Base-by-base conservation (phyloP, 2,113 vertebrate genomes). In the Cepphus grylle region DNA sequence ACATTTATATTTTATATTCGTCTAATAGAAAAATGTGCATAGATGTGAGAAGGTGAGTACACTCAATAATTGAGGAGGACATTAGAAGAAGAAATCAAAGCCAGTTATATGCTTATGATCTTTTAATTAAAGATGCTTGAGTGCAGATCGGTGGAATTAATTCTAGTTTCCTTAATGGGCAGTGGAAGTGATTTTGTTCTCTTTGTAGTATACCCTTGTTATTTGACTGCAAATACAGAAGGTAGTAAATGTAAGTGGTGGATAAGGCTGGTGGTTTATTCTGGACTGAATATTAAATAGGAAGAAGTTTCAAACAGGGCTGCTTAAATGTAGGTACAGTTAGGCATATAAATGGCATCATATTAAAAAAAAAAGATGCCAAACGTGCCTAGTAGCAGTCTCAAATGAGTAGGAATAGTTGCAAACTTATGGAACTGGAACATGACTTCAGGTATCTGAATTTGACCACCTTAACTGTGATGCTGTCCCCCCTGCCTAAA, bases 51-150 rank as follows among this genome's bases (percentile, higher is more conserved):
- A 92, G 87, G 55, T 95, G 73, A 94, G 26, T 71, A 55, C 72
- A 63, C 72, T 94, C 96, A 94, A 91, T 94, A 93, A 91, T 86
- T 84, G 65, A 94, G 65, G 80, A 95, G 45, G 36, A 83, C 84
- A 55, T 95, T 95, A 90, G 47, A 94, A 71, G 77, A 91, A 86
- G 72, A 91, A 94, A 90, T 90, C 78, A 97, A 97, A 96, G 69
- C 49, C 86, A 84, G 90, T 91, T 93, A 93, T 8, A 77, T 74
- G 61, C 61, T 86, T 90, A 79, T 95, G 91, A 90, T 95, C 92
- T 97, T 95, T 97, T 94, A 94, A 92, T 92, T 97, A 94, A 89
- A 79, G 86, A 30, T 86, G 47, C 63, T 66, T 81, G 85, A 90
- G 19, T 93, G 53, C 32, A 93, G 70, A 91, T 94, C 80, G 82